Evolutionary conservation across 2,888 invertebrate genomes (phyloP).

Genomic region (Tiliacea citrago): DNA sequence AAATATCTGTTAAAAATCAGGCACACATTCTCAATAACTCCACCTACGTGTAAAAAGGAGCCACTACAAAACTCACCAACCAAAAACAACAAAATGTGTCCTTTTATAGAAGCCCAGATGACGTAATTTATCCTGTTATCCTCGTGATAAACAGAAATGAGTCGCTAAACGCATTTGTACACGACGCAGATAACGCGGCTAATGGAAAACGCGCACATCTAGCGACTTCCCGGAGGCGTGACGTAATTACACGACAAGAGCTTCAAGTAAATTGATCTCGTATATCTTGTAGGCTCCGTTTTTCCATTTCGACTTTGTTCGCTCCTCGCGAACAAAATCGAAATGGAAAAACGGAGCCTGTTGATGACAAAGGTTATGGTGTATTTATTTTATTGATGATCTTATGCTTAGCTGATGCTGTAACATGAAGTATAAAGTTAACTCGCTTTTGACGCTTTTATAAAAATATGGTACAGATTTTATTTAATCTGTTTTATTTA

Average conservation of each 20-base stretch:
- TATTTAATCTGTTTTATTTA: background rate
- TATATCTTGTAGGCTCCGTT: constrained; percentile 37
- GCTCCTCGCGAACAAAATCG: too few relatives aligned
- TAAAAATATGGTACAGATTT: background rate
- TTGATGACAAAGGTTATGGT: constrained; percentile 1
- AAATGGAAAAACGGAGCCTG: too few relatives aligned
- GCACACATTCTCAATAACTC: background rate
- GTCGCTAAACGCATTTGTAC: constrained; percentile 57
- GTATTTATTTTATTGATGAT: constrained; percentile 11
- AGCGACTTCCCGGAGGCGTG: constrained; percentile 38
- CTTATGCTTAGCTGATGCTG: background rate
- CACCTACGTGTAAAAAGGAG: background rate
- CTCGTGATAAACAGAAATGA: constrained; percentile 51
- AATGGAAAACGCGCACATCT: constrained; percentile 56
- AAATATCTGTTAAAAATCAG: background rate
- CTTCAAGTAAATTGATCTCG: constrained; percentile 44
- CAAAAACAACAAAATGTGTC: constrained; percentile 32
- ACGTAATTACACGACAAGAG: constrained; percentile 57
- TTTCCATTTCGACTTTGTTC: constrained; percentile 10
- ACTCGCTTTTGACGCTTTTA: too few relatives aligned
- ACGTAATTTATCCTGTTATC: constrained; percentile 39
- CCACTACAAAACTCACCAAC: constrained; percentile 1
- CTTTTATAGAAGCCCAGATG: constrained; percentile 15
- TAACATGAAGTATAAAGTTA: background rate
- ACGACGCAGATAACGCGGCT: constrained; percentile 55